Percentiles rank a stretch among this genome's conserved stretches.
phyloP scores from a whole-genome alignment of 2,797 vertebrate genomes.

The Neopelma chrysocephalum region DNA sequence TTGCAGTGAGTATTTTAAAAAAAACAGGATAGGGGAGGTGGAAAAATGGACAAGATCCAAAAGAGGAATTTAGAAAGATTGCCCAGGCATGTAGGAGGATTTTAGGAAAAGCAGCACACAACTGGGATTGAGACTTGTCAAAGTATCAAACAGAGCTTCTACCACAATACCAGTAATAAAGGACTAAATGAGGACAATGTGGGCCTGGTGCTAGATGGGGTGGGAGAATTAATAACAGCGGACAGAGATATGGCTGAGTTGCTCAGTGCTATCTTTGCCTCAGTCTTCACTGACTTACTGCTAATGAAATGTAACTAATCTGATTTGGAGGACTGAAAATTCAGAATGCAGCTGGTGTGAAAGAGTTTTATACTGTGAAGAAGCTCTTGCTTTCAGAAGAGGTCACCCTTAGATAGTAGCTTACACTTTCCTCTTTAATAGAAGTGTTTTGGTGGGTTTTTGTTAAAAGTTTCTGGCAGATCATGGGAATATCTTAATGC shows the following conservation, averaged over 20 bases:
- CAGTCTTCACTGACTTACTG: background rate
- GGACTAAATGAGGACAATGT: background rate
- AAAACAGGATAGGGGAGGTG: background rate
- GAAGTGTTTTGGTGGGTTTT: background rate
- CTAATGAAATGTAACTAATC: background rate
- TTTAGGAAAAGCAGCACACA: background rate
- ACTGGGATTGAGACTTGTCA: background rate
- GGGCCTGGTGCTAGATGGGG: background rate
- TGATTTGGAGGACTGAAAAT: background rate
- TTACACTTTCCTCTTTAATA: background rate
- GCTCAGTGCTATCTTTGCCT: background rate
- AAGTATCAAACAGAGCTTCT: background rate
- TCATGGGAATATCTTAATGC: background rate
- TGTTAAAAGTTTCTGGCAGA: background rate
- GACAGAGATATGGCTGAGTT: background rate
- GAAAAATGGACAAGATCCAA: background rate
- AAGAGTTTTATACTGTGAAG: background rate
- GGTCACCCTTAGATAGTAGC: background rate
- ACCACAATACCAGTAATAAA: background rate
- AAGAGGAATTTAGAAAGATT: background rate
- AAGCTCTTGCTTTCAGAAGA: background rate
- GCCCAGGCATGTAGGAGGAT: background rate
- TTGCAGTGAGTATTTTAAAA: background rate
- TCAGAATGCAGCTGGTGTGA: background rate
- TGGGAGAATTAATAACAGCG: background rate